These are phyloP conservation scores for Drosophila anomalata DNA, from an alignment of 2,888 invertebrate species.

Conservation along the genomic window DNA sequence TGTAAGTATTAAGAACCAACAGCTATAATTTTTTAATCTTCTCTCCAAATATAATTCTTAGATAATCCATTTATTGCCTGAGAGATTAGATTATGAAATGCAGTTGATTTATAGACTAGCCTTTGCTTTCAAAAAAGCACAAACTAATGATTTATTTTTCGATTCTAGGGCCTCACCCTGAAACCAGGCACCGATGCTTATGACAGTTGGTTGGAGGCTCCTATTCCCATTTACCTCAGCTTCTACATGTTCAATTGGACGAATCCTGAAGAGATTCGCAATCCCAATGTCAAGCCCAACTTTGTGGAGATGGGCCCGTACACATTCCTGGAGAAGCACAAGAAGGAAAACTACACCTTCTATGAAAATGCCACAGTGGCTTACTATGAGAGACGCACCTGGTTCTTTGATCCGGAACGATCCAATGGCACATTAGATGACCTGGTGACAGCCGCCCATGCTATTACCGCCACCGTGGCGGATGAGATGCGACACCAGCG, in stretches of 20 bases:
- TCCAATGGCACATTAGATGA: slow-evolving; percentile 89
- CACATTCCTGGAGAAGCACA: slow-evolving; percentile 85
- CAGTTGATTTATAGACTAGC: neutral
- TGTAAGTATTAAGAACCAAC: slow-evolving; percentile 62
- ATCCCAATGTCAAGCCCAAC: slow-evolving; percentile 85
- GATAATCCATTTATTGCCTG: neutral
- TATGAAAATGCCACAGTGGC: slow-evolving; percentile 90
- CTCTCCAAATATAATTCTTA: neutral
- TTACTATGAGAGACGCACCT: slow-evolving; percentile 90
- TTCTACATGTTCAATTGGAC: slow-evolving; percentile 92
- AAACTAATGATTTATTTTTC: neutral
- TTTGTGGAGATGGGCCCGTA: slow-evolving; percentile 87
- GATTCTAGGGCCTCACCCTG: slow-evolving; percentile 87
- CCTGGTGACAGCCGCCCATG: slow-evolving; percentile 90
- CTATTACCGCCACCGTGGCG: slow-evolving; percentile 88
- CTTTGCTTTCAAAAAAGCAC: neutral
- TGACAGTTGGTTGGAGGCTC: slow-evolving; percentile 91
- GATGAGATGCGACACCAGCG: slow-evolving; percentile 85
- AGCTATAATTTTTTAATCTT: neutral
- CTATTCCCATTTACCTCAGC: slow-evolving; percentile 92
- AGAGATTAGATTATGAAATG: neutral
- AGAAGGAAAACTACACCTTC: slow-evolving; percentile 86
- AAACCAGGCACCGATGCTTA: slow-evolving; percentile 87
- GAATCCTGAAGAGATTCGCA: slow-evolving; percentile 87
- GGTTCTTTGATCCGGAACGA: slow-evolving; percentile 88